Conservation (phyloP, 2,113 vertebrate species). For the Tupaia tana region DNA sequence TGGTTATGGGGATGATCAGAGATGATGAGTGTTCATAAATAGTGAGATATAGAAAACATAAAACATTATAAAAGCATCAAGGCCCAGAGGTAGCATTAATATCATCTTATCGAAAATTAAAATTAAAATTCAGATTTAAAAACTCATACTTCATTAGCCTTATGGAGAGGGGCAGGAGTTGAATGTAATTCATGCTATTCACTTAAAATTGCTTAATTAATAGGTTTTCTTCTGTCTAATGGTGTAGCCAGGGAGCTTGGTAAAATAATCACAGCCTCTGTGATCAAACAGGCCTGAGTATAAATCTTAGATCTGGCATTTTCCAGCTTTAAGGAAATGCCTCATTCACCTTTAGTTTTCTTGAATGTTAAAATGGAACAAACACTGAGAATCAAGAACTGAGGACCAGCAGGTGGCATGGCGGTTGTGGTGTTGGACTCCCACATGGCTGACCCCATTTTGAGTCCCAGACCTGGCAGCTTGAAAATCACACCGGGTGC, state of each 20-base stretch:
- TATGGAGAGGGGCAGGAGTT: neutral
- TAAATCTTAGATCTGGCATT: neutral
- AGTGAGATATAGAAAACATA: neutral
- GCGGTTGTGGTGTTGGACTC: no score
- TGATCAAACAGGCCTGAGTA: neutral
- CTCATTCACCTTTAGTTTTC: neutral
- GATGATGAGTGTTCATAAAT: neutral
- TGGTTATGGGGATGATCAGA: neutral
- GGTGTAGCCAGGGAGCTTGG: neutral
- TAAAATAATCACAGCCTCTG: neutral
- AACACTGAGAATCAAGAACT: neutral
- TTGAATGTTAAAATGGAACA: neutral
- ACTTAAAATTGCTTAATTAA: slow-evolving; percentile 52
- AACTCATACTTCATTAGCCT: slow-evolving; percentile 11
- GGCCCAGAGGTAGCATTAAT: neutral
- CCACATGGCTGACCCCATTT: no score
- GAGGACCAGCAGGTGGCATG: no score
- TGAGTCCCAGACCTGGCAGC: no score
- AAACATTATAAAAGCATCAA: neutral
- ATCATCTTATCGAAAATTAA: slow-evolving; percentile 47
- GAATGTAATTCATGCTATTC: neutral
- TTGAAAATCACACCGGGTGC: no score
- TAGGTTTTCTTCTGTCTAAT: neutral
- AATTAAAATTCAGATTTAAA: slow-evolving; percentile 47
- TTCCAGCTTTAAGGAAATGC: neutral